Percentiles rank a stretch among this genome's conserved stretches.
phyloP scores from a whole-genome alignment of 2,113 vertebrate species.

The Pseudonaja textilis region DNA sequence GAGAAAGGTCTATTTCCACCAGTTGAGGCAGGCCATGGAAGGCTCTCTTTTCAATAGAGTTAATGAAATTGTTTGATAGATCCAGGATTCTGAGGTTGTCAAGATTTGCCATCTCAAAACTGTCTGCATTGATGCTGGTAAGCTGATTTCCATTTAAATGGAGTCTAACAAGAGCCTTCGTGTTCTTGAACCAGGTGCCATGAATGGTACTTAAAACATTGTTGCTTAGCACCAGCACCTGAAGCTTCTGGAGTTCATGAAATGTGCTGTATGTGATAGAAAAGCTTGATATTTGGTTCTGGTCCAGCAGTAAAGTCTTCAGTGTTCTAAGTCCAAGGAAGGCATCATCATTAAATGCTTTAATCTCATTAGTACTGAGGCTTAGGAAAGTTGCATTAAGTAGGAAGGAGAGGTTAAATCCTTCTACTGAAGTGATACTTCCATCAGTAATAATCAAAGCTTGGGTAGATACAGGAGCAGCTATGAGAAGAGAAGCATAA shows the following conservation, averaged over 20 bases:
- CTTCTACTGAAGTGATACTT: slow-evolving; percentile 64
- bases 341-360: slow-evolving; percentile 58
- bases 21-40: slow-evolving; percentile 68
- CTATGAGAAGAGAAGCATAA: slow-evolving; percentile 44
- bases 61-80: slow-evolving; percentile 77
- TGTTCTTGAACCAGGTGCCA: slow-evolving; percentile 70
- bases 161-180: slow-evolving; percentile 63
- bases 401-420: slow-evolving; percentile 66
- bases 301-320: slow-evolving; percentile 70
- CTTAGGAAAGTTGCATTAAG: slow-evolving; percentile 72
- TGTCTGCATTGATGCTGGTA: slow-evolving; percentile 64
- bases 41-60: slow-evolving; percentile 65
- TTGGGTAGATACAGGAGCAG: slow-evolving; percentile 67
- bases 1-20: slow-evolving; percentile 74
- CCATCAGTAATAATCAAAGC: slow-evolving; percentile 74
- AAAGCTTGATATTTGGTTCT: slow-evolving; percentile 73
- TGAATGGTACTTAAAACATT: slow-evolving; percentile 62
- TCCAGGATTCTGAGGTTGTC: slow-evolving; percentile 72
- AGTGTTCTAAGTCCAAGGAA: slow-evolving; percentile 70
- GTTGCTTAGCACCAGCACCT: slow-evolving; percentile 70
- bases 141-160: slow-evolving; percentile 77
- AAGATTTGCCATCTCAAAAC: slow-evolving; percentile 65
- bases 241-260: slow-evolving; percentile 64
- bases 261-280: slow-evolving; percentile 68
- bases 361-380: slow-evolving; percentile 74